These are phyloP conservation scores for Argyresthia goedartella DNA, from an alignment of 2,888 invertebrate species.

Conservation along the genomic window DNA sequence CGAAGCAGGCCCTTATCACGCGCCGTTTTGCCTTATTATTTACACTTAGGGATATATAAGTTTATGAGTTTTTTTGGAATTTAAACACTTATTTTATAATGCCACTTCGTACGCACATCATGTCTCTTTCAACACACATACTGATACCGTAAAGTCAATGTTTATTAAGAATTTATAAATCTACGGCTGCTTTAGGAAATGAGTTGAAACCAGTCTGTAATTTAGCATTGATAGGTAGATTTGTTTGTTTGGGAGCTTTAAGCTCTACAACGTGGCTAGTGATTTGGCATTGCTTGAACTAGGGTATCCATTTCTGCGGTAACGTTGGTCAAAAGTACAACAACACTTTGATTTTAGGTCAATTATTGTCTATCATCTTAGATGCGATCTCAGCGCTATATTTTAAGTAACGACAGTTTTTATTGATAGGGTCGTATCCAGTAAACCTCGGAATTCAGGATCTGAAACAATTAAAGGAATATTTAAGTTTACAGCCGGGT, in stretches of 20 bases:
- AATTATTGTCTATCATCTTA: conserved; percentile 56
- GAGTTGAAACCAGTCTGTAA: conserved; percentile 92
- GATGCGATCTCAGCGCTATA: background rate
- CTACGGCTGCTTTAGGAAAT: conserved; percentile 94
- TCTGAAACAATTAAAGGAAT: conserved; percentile 30
- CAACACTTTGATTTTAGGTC: conserved; percentile 14
- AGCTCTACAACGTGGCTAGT: conserved; percentile 33
- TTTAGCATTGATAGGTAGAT: conserved; percentile 81
- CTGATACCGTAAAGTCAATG: conserved; percentile 48
- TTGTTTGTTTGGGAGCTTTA: conserved; percentile 41
- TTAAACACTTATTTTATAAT: conserved; percentile 49
- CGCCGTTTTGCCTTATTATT: conserved; percentile 56
- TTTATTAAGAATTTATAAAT: conserved; percentile 29
- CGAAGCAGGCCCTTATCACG: conserved; percentile 46
- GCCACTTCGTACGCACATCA: conserved; percentile 57
- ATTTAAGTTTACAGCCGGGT: too few species aligned
- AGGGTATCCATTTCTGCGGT: too few species aligned
- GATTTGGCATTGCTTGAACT: conserved; percentile 17
- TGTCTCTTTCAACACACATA: conserved; percentile 85
- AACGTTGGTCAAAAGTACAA: too few species aligned
- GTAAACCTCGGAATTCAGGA: conserved; percentile 8
- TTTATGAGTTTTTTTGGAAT: background rate
- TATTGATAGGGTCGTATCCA: background rate
- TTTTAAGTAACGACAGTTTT: background rate
- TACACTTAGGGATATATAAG: conserved; percentile 29